Base-by-base conservation (phyloP, 1,140 invertebrate species). In the Bathynomus jamesi region DNA sequence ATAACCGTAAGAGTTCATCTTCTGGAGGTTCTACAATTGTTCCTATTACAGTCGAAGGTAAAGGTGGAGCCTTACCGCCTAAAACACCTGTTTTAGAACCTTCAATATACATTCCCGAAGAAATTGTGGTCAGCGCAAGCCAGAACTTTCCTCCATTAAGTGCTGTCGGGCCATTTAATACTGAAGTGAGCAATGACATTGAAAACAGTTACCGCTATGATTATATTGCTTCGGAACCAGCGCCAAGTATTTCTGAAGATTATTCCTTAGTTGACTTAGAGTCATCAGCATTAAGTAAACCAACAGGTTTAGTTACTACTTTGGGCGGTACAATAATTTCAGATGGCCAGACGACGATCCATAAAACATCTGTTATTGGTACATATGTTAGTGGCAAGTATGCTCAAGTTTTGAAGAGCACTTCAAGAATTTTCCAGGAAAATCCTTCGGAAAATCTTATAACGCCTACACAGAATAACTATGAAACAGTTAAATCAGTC, bases 341-440 rank as follows among this genome's bases (percentile, higher is more conserved):
- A 78, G 89, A 93, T 79, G 92, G 91, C 1, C 79, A 89, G 0
- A 93, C 91, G 0, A 94, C 91, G 0, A 88, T 93, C 8, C 90
- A 92, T 78, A 91, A 93, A 83, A 94, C 91, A 0, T 92, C 89
- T 79, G 91, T 94, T 13, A 90, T 94, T 78, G 92, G 92, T 3
- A 94, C 92, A 5, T 91, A 90, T 78, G 91, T 94, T 77, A 90
- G 90, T 67, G 91, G 91, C 66, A 92, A 93, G 81, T 94, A 94
- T 78, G 91, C 91, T 11, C 83, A 84, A 72, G 79, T 94, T 3
- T 82, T 91, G 7, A 88, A 90, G 76, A 91, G 89, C 78, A 90
- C 88, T 0, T 90, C 89, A 0, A 78, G 85, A 84, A 79, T 84
- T 86, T 71, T 80, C 87, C 65, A 76, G 46, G 66, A 73, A 25